Percentiles rank a stretch among this genome's conserved stretches.
phyloP scores from a whole-genome alignment of 2,888 invertebrate species.

The Seira ritae region DNA sequence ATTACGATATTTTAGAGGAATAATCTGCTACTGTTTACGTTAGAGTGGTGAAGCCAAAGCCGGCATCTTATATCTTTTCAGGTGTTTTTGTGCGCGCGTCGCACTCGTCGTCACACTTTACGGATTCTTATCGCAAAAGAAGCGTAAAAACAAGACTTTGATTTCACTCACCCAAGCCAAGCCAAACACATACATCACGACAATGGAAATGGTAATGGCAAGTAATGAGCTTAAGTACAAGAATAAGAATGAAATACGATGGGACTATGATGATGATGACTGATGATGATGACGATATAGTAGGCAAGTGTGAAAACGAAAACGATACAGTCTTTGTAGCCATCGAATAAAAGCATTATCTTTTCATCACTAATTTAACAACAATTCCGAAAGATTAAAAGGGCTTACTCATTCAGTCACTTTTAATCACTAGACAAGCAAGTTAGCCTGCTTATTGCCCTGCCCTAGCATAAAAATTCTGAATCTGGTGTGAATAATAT shows the following conservation, averaged over 20 bases:
- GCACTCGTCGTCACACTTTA: conserved; percentile 33
- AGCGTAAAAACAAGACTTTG: conserved; percentile 57
- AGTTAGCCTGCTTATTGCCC: too few species aligned
- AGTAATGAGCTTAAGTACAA: too few species aligned
- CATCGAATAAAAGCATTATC: too few species aligned
- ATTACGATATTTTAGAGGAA: not conserved
- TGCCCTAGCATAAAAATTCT: too few species aligned
- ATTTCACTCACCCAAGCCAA: conserved; percentile 37
- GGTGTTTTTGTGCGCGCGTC: not conserved
- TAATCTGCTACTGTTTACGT: conserved; percentile 1
- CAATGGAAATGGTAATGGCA: not conserved
- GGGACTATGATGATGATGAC: not conserved
- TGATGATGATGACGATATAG: too few species aligned
- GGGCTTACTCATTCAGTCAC: too few species aligned
- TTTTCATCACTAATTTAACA: too few species aligned
- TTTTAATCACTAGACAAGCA: too few species aligned
- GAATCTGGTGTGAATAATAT: too few species aligned
- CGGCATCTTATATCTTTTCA: not conserved
- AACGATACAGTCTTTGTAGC: too few species aligned
- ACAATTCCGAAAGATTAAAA: too few species aligned
- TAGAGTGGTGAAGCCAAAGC: not conserved
- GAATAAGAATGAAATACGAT: not conserved
- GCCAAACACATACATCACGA: not conserved
- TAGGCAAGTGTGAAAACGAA: not conserved
- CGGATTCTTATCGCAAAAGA: conserved; percentile 43